Evolutionary conservation across 1,140 invertebrate genomes (phyloP), one percentile per base, ranked within the genome.

Genomic region (Microplitis mediator): DNA sequence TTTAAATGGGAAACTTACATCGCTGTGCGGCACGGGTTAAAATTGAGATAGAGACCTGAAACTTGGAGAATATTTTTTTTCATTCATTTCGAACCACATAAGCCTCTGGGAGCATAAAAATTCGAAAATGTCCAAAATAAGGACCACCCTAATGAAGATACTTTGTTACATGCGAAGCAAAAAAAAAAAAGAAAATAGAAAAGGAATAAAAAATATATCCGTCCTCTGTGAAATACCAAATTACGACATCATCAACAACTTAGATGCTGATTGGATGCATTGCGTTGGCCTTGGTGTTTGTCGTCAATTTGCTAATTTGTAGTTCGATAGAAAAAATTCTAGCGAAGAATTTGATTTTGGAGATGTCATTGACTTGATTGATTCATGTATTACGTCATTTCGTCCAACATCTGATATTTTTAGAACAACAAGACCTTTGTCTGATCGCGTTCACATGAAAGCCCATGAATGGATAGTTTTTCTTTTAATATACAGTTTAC

Each of bases 381-480:
- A 76, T 66, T 45, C 64, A 23, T 8, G 34, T 34, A 45, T 74
- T 14, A 14, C 66, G 4, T 64, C 56, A 6, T 61, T 74, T 3
- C 72, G 73, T 45, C 74, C 76, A 4, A 52, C 72, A 31, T 54
- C n/a, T 31, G 50, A 67, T 23, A 72, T 79, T 13, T 66, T 75
- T 13, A 50, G 78, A 51, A 69, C 66, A 3, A 69, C 72, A 23
- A 36, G 76, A 50, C 56, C 54, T 23, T 23, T 58, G 9, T 23
- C 14, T 58, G 72, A 74, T 32, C 69, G 76, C 45, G 54, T 45
- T 23, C 71, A 64, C 72, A 77, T 72, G 74, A 80, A 80, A 67
- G 75, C 77, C 2, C 61, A 77, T 66, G 78, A 80, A 39, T 77
- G 76, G 71, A 51, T 58, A 3, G 54, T 64, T n/a, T 79, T 68